Percentiles rank a stretch among this genome's conserved stretches.
Conservation (phyloP, 2,113 vertebrate genomes). For the Phainopepla nitens region DNA sequence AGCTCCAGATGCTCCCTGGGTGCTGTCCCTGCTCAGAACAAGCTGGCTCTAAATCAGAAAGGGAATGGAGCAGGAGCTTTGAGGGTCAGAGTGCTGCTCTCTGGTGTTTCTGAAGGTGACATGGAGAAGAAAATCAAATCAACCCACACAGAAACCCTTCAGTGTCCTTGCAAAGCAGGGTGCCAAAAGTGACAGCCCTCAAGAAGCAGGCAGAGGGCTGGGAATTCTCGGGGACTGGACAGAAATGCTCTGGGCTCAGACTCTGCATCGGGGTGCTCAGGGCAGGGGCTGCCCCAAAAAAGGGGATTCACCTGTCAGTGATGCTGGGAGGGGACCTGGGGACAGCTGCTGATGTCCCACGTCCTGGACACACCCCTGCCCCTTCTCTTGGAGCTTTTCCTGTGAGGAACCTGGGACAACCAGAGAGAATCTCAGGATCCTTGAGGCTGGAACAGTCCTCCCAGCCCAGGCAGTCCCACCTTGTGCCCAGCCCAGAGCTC, state of each 20-base stretch:
- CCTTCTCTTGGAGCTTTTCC: neutral
- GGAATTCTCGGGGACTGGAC: neutral
- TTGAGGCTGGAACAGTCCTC: neutral
- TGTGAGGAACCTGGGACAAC: neutral
- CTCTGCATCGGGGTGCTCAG: rapidly evolving
- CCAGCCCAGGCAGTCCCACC: rapidly evolving
- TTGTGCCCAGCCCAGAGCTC: neutral
- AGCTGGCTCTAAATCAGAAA: neutral
- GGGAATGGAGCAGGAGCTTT: neutral
- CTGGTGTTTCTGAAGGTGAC: neutral
- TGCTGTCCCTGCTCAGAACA: neutral
- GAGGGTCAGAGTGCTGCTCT: neutral
- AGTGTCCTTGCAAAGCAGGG: neutral
- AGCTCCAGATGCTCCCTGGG: neutral
- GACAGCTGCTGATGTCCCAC: neutral
- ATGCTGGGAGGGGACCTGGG: neutral
- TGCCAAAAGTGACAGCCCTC: neutral
- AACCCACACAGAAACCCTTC: neutral
- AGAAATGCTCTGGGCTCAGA: neutral
- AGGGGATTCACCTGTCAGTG: rapidly evolving
- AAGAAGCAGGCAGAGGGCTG: neutral
- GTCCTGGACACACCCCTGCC: rapidly evolving
- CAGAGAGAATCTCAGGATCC: neutral
- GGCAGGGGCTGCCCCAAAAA: neutral
- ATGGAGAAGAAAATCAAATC: neutral